Percentiles rank a stretch among this genome's conserved stretches.
phyloP scores from a whole-genome alignment of 2,888 invertebrate genomes.

The Perizoma affinitatum region DNA sequence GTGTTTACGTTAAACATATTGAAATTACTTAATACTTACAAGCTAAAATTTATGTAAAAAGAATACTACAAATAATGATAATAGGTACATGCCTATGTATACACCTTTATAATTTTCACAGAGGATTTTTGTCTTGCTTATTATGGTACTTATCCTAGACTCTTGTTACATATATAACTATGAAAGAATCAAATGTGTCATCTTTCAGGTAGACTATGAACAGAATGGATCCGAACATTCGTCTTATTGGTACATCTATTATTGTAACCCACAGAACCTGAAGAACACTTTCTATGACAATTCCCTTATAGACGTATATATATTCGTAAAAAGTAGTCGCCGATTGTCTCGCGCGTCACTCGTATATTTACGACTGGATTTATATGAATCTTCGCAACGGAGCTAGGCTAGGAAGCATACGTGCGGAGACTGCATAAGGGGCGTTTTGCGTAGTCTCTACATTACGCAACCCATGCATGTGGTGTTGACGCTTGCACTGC shows the following conservation, averaged over 20 bases:
- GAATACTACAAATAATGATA: no score
- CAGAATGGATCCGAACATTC: no score
- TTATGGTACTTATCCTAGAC: no score
- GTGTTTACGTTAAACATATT: neutral
- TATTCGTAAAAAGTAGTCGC: neutral
- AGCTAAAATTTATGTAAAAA: no score
- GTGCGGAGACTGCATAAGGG: slow-evolving; percentile 51
- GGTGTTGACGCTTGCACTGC: slow-evolving; percentile 47
- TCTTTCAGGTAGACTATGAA: neutral
- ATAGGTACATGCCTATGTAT: no score
- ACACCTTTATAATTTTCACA: no score
- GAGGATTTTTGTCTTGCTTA: no score
- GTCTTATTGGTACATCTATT: no score
- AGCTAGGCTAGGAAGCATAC: slow-evolving; percentile 50
- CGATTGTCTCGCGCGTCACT: slow-evolving; percentile 41
- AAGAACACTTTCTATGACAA: neutral
- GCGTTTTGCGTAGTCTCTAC: slow-evolving; percentile 49
- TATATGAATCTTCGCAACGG: slow-evolving; percentile 35
- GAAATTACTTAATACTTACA: no score
- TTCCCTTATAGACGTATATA: neutral
- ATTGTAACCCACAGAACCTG: neutral
- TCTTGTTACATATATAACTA: no score
- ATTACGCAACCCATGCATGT: slow-evolving; percentile 58
- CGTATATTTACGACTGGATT: slow-evolving; percentile 32
- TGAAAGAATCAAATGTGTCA: neutral